Evolutionary conservation across 2,113 vertebrate genomes (phyloP).

Genomic region (Psephotus haematonotus): DNA sequence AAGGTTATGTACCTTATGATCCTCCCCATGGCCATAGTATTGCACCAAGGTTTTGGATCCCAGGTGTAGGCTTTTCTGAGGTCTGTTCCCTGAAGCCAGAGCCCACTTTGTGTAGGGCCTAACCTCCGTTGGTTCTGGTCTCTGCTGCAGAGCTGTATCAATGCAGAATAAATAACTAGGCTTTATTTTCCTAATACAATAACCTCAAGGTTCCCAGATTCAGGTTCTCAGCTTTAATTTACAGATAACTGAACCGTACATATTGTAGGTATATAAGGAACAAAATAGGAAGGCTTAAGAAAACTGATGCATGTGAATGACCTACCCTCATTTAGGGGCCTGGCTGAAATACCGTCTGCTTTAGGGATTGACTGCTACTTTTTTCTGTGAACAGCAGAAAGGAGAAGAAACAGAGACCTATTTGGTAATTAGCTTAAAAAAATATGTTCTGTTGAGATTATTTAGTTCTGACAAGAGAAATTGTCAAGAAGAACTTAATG

Average conservation of each 20-base stretch:
- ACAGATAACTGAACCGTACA: background rate
- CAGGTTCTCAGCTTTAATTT: background rate
- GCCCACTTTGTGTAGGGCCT: background rate
- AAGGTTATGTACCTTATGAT: background rate
- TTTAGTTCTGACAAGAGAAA: background rate
- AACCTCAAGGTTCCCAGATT: background rate
- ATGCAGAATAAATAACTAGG: background rate
- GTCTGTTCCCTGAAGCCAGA: background rate
- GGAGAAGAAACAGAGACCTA: background rate
- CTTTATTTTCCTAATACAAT: background rate
- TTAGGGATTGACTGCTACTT: background rate
- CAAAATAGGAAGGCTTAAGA: background rate
- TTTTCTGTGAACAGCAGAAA: background rate
- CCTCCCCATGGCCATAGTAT: background rate
- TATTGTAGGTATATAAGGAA: background rate
- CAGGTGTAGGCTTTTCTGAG: rapidly evolving
- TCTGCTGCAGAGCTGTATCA: background rate
- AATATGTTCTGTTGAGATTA: background rate
- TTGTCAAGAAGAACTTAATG: background rate
- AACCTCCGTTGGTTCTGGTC: background rate
- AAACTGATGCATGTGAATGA: background rate
- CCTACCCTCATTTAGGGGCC: background rate
- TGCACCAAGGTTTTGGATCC: background rate
- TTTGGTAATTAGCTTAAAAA: background rate
- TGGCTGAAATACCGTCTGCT: background rate